Conservation (phyloP, 2,888 invertebrate genomes). For the Brachyptera putata region DNA sequence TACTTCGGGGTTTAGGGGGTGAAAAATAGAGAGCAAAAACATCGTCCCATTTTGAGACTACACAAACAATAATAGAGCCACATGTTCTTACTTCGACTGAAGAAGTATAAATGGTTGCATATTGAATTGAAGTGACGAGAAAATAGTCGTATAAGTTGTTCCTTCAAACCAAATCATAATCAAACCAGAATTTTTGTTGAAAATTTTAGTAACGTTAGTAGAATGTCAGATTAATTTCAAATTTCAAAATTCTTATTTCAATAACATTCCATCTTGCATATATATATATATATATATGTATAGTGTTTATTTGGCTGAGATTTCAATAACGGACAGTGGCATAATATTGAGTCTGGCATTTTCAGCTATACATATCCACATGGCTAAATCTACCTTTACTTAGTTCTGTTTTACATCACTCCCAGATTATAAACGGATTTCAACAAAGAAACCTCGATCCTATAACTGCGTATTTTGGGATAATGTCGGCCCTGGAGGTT, state of each 20-base stretch:
- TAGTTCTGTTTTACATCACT: too few relatives aligned
- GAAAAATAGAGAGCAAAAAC: conserved; percentile 16
- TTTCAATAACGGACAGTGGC: conserved; percentile 5
- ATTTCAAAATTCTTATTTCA: too few relatives aligned
- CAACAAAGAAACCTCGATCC: conserved; percentile 21
- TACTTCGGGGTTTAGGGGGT: background rate
- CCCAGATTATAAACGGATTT: background rate
- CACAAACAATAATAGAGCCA: too few relatives aligned
- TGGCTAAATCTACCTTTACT: background rate
- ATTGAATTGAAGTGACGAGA: too few relatives aligned
- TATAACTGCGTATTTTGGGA: conserved; percentile 28
- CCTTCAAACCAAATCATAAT: too few relatives aligned
- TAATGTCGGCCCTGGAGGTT: conserved; percentile 20
- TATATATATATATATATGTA: too few relatives aligned
- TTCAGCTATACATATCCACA: background rate
- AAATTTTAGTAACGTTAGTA: too few relatives aligned
- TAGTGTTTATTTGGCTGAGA: background rate
- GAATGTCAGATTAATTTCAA: too few relatives aligned
- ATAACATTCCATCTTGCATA: background rate
- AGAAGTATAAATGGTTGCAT: too few relatives aligned
- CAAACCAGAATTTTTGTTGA: too few relatives aligned
- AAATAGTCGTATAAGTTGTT: too few relatives aligned
- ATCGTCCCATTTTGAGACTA: conserved; percentile 2
- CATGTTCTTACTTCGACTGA: too few relatives aligned
- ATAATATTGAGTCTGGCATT: background rate